Conservation (phyloP, 1,140 invertebrate genomes). For the Drosophila lini region DNA sequence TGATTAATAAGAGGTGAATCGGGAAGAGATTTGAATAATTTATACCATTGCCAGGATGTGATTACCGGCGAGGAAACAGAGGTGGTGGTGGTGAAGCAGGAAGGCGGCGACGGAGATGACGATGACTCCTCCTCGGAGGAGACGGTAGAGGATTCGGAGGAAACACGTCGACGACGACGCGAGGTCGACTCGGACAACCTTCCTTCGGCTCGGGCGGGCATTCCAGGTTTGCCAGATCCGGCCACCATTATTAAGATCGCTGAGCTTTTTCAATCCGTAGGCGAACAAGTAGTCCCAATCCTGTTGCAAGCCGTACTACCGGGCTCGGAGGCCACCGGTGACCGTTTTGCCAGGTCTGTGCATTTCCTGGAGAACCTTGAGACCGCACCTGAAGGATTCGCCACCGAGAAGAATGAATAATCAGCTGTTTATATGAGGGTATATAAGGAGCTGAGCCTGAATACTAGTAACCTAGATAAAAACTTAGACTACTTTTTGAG, state of each 20-base stretch:
- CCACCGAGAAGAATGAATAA: constrained; percentile 36
- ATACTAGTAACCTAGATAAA: background rate
- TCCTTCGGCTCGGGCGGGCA: constrained; percentile 42
- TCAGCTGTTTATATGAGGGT: too few species aligned
- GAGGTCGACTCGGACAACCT: constrained; percentile 32
- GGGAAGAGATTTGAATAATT: background rate
- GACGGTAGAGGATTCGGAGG: constrained; percentile 73
- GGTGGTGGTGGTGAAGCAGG: constrained; percentile 27
- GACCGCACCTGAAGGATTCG: constrained; percentile 34
- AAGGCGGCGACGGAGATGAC: constrained; percentile 50
- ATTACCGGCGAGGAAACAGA: constrained; percentile 33
- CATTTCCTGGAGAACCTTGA: constrained; percentile 49
- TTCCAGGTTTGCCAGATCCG: constrained; percentile 79
- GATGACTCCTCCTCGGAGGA: constrained; percentile 79
- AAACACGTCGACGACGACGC: constrained; percentile 54
- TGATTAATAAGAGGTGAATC: constrained; percentile 18
- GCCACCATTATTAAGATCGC: constrained; percentile 76
- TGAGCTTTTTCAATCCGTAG: constrained; percentile 72
- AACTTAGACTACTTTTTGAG: background rate
- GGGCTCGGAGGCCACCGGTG: constrained; percentile 31
- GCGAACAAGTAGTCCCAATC: constrained; percentile 73
- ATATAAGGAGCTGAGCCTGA: background rate
- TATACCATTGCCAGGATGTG: constrained; percentile 24
- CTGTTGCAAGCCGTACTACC: constrained; percentile 72
- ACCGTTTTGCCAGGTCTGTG: constrained; percentile 48